Percentiles rank a stretch among this genome's conserved stretches.
These are phyloP conservation scores for Notodonta ziczac DNA, from an alignment of 2,888 invertebrate genomes.

Conservation along the genomic window DNA sequence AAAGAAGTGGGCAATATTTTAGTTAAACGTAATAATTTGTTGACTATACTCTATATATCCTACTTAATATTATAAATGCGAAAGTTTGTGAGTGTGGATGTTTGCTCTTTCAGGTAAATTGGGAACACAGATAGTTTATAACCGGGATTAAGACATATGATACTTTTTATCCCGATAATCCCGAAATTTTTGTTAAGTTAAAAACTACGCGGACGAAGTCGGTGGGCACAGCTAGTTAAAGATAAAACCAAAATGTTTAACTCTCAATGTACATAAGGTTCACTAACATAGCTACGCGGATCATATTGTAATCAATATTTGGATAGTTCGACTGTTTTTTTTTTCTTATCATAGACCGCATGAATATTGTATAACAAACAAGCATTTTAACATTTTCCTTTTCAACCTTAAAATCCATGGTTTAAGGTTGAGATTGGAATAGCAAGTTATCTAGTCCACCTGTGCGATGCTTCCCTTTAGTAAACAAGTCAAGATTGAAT, in stretches of 20 bases:
- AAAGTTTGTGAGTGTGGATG: too few species aligned
- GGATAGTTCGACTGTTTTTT: conserved; percentile 41
- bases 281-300: background rate
- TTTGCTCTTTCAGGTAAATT: too few species aligned
- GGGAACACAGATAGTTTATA: too few species aligned
- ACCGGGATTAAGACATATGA: too few species aligned
- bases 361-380: conserved; percentile 51
- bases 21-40: too few species aligned
- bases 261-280: conserved; percentile 1
- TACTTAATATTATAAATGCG: too few species aligned
- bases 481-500: conserved; percentile 91
- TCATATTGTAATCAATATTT: conserved; percentile 39
- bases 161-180: too few species aligned
- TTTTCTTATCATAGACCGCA: conserved; percentile 54
- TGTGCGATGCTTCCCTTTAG: conserved; percentile 78
- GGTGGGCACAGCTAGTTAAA: too few species aligned
- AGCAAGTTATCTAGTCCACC: conserved; percentile 31
- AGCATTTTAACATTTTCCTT: conserved; percentile 10
- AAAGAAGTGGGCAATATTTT: background rate
- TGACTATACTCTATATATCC: too few species aligned
- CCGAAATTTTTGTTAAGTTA: too few species aligned
- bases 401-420: conserved; percentile 19
- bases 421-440: conserved; percentile 35
- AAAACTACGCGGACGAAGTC: too few species aligned
- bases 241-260: too few species aligned